phyloP scores from a whole-genome alignment of 2,113 vertebrate genomes.

The Stegastes partitus region DNA sequence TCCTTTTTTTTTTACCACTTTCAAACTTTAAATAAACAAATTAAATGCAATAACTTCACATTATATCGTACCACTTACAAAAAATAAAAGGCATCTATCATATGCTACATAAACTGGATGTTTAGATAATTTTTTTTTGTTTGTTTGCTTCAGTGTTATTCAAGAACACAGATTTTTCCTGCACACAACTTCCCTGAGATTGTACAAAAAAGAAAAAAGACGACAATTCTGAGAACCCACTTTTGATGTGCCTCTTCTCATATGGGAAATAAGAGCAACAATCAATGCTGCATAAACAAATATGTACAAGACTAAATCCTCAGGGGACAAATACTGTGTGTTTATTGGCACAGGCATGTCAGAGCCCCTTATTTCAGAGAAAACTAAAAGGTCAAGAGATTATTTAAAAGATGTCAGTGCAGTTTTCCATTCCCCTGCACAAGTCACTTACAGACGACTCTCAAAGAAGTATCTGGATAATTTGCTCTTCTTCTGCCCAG shows the following conservation, averaged over 20 bases:
- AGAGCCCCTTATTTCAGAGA: constrained; percentile 52
- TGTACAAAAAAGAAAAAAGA: neutral
- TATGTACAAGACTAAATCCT: constrained; percentile 35
- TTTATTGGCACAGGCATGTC: constrained; percentile 14
- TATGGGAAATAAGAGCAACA: constrained; percentile 68
- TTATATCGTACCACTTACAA: no score
- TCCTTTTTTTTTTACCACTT: no score
- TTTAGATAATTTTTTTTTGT: neutral
- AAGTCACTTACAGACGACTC: constrained; percentile 53
- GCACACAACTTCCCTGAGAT: neutral
- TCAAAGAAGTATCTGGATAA: constrained; percentile 46
- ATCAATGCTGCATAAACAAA: constrained; percentile 59
- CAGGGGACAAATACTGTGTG: constrained; percentile 21
- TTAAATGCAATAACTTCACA: no score
- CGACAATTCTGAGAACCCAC: constrained; percentile 45
- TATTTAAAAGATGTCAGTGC: constrained; percentile 44
- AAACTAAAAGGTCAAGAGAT: constrained; percentile 56
- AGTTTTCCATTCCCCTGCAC: constrained; percentile 33
- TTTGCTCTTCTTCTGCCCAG: constrained; percentile 54
- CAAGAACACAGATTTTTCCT: neutral
- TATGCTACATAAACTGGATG: neutral
- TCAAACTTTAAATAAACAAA: no score
- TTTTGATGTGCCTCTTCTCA: constrained; percentile 20
- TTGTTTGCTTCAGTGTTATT: neutral
- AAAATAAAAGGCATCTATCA: no score